A percentile compares a stretch with the other conserved stretches of the same genome.
phyloP scores from a whole-genome alignment of 92 coral and sea anemone species.

The Bergia sp. region DNA sequence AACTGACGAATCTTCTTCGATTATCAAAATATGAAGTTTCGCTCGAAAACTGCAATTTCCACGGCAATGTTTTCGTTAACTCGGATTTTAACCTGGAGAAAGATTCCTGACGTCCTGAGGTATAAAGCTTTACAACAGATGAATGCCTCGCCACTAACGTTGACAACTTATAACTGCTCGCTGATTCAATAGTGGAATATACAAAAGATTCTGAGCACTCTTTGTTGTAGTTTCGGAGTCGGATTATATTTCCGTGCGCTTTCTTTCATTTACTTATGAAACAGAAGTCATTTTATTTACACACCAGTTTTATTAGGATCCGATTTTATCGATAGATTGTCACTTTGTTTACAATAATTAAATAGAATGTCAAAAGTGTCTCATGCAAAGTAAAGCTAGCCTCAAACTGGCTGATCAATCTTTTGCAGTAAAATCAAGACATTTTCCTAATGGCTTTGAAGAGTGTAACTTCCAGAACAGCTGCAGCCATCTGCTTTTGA shows the following conservation, averaged over 20 bases:
- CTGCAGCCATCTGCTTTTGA: not conserved
- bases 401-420: not conserved
- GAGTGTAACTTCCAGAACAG: not conserved
- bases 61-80: too few species aligned
- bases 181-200: not conserved
- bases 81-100: too few species aligned
- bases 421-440: not conserved
- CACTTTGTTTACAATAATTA: not conserved
- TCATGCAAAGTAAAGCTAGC: not conserved
- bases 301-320: not conserved
- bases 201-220: too few species aligned
- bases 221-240: too few species aligned
- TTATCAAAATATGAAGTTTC: too few species aligned
- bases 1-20: too few species aligned
- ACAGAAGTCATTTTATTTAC: not conserved
- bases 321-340: not conserved
- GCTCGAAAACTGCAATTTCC: too few species aligned
- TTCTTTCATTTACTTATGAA: not conserved
- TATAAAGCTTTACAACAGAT: too few species aligned
- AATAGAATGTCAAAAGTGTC: not conserved
- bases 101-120: too few species aligned
- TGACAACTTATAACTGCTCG: not conserved
- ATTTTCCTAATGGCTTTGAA: too few species aligned
- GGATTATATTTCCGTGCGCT: not conserved
- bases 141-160: not conserved